These are phyloP conservation scores for Melipona beecheii DNA, from an alignment of 2,888 invertebrate species.

Conservation along the genomic window DNA sequence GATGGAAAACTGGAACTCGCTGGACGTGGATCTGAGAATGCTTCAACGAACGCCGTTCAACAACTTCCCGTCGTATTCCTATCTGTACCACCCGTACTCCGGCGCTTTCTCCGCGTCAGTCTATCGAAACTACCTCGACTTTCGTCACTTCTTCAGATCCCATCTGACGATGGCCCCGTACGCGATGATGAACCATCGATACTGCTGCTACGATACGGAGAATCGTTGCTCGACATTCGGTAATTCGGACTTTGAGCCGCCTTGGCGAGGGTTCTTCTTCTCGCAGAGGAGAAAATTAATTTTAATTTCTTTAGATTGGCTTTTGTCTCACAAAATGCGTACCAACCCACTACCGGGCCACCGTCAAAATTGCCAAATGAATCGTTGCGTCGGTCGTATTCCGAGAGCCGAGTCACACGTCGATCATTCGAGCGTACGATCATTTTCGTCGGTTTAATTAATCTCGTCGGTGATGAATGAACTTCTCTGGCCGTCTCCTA, in stretches of 20 bases:
- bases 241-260: constrained; percentile 29
- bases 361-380: no score
- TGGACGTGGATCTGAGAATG: constrained; percentile 60
- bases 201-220: constrained; percentile 50
- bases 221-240: constrained; percentile 50
- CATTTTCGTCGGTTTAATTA: constrained; percentile 6
- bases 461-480: constrained; percentile 33
- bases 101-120: constrained; percentile 36
- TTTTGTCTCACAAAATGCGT: no score
- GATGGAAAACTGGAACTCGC: constrained; percentile 32
- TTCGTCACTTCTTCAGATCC: constrained; percentile 55
- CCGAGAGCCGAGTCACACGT: no score
- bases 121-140: constrained; percentile 57
- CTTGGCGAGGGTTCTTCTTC: no score
- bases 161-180: constrained; percentile 59
- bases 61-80: constrained; percentile 37
- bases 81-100: constrained; percentile 54
- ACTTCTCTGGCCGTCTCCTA: neutral
- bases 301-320: no score
- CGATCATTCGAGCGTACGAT: neutral
- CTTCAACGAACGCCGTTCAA: constrained; percentile 43
- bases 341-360: no score
- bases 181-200: constrained; percentile 32
- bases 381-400: no score
- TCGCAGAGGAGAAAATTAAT: no score